Evolutionary conservation across 37 sponge, comb jelly and placozoan species (phyloP).

Genomic region (Diacarnus erythraeanus): DNA sequence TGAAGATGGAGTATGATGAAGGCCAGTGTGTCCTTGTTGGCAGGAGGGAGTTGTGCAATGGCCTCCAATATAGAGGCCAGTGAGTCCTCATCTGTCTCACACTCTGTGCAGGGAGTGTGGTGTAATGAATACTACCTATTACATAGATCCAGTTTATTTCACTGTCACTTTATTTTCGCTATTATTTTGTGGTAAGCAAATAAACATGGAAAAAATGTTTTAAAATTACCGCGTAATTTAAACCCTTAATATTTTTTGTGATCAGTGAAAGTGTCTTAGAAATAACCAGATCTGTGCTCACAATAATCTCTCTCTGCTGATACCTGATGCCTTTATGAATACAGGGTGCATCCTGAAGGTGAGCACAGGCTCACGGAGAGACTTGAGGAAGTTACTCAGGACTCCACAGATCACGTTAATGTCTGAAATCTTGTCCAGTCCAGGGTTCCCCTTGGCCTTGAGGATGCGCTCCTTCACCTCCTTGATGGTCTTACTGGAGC

Average conservation of each 20-base stretch:
- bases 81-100: constrained; percentile 57
- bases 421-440: constrained; percentile 35
- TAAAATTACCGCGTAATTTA: no score
- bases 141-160: no score
- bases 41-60: constrained; percentile 82
- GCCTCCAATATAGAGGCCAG: constrained; percentile 66
- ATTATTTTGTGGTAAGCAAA: no score
- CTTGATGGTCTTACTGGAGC: constrained; percentile 51
- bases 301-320: background rate
- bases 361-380: background rate
- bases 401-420: constrained; percentile 89
- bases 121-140: background rate
- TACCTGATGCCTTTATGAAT: background rate
- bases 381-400: constrained; percentile 40
- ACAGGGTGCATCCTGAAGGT: background rate
- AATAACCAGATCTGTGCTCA: no score
- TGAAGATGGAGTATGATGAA: constrained; percentile 89
- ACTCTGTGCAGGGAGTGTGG: constrained; percentile 34
- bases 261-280: no score
- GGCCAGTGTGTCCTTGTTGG: constrained; percentile 94
- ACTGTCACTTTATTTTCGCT: no score
- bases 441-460: background rate
- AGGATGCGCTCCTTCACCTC: background rate
- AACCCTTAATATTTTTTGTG: no score
- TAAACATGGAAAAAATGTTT: no score